These are phyloP conservation scores for Pachypanchax playfairii DNA, from an alignment of 2,113 vertebrate species.

Conservation along the genomic window DNA sequence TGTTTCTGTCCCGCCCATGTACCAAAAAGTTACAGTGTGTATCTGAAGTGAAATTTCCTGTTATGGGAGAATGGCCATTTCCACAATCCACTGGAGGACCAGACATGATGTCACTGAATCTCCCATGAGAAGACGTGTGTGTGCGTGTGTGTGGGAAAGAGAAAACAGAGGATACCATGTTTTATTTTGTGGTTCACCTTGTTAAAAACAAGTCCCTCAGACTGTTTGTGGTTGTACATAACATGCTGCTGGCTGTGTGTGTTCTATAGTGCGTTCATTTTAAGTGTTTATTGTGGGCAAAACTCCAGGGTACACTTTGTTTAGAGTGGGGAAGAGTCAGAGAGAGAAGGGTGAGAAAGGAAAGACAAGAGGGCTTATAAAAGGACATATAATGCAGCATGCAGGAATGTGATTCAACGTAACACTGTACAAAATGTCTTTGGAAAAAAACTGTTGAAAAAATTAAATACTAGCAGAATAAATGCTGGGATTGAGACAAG, in stretches of 20 bases:
- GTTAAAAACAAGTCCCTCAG: slow-evolving; percentile 38
- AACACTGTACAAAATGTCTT: neutral
- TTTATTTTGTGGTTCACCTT: slow-evolving; percentile 43
- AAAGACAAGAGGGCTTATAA: neutral
- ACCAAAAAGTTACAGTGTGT: slow-evolving; percentile 19
- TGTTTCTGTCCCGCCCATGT: neutral
- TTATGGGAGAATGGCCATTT: slow-evolving; percentile 64
- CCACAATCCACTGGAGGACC: slow-evolving; percentile 61
- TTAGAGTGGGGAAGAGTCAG: slow-evolving; percentile 14
- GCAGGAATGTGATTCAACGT: neutral
- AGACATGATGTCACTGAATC: slow-evolving; percentile 65
- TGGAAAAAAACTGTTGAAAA: neutral
- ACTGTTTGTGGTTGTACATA: slow-evolving; percentile 27
- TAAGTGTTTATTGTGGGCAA: slow-evolving; percentile 46
- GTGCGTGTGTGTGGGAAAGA: slow-evolving; percentile 25
- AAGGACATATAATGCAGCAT: neutral
- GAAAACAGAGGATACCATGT: slow-evolving; percentile 4
- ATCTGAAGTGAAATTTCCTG: slow-evolving; percentile 46
- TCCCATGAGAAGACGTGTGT: slow-evolving; percentile 48
- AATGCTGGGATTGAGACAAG: slow-evolving; percentile 9
- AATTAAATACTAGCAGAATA: neutral
- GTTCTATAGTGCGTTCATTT: slow-evolving; percentile 31
- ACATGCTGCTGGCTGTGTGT: slow-evolving; percentile 21
- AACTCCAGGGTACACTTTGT: slow-evolving; percentile 45
- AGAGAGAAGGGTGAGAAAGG: slow-evolving; percentile 1